Conservation (phyloP, 1,140 invertebrate genomes). For the Chrysoperla carnea region DNA sequence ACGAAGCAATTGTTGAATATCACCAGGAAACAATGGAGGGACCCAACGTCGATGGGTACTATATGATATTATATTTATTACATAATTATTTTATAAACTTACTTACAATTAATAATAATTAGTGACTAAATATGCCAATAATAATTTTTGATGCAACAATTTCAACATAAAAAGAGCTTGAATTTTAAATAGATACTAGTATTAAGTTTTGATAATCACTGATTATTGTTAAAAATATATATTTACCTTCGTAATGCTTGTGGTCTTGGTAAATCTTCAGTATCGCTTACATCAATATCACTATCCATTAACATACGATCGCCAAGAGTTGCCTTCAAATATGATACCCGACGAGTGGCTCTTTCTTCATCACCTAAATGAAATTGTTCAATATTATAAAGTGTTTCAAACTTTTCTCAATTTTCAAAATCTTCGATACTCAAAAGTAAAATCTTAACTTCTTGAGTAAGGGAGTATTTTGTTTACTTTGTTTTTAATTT, state of each 20-base stretch:
- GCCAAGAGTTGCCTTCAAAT: slow-evolving; percentile 72
- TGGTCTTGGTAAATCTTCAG: slow-evolving; percentile 27
- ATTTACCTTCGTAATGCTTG: slow-evolving; percentile 38
- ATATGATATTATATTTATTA: slow-evolving; percentile 10
- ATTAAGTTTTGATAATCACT: too few relatives aligned
- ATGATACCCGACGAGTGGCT: slow-evolving; percentile 71
- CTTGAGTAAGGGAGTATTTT: too few relatives aligned
- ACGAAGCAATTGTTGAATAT: slow-evolving; percentile 51
- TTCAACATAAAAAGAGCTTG: too few relatives aligned
- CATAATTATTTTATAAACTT: too few relatives aligned
- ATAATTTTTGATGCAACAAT: background rate
- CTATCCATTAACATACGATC: slow-evolving; percentile 48
- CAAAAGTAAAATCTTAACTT: too few relatives aligned
- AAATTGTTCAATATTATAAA: too few relatives aligned
- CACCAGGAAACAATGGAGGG: slow-evolving; percentile 48
- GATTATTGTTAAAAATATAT: slow-evolving; percentile 1
- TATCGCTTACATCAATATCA: slow-evolving; percentile 41
- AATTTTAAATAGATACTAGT: too few relatives aligned
- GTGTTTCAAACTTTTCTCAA: too few relatives aligned
- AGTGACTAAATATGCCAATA: slow-evolving; percentile 2
- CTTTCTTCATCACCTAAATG: slow-evolving; percentile 61
- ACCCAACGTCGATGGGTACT: slow-evolving; percentile 49
- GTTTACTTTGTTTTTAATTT: too few relatives aligned
- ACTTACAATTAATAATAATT: background rate
- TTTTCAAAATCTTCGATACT: too few relatives aligned